These are phyloP conservation scores for Salvelinus namaycush DNA, from an alignment of 2,113 vertebrate species.

Conservation along the genomic window DNA sequence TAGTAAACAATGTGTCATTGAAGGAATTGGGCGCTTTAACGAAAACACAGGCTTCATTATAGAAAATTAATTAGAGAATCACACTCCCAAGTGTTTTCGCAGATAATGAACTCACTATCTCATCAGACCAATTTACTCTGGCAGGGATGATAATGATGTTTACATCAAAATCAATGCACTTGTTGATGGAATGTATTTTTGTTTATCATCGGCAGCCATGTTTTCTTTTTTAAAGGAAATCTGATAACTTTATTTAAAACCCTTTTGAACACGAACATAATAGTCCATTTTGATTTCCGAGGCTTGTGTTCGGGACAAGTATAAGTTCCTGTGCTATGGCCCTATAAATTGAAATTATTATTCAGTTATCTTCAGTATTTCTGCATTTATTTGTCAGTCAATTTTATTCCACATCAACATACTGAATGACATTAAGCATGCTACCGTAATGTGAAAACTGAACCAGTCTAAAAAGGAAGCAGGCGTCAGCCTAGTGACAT, in stretches of 20 bases:
- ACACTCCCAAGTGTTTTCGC: constrained; percentile 74
- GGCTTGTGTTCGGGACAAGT: background rate
- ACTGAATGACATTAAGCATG: too few relatives aligned
- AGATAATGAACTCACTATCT: constrained; percentile 78
- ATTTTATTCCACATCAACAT: too few relatives aligned
- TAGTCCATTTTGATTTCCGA: background rate
- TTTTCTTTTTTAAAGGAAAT: constrained; percentile 20
- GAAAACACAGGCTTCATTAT: constrained; percentile 76
- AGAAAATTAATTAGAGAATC: constrained; percentile 79
- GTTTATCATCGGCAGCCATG: constrained; percentile 32
- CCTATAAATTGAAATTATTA: background rate
- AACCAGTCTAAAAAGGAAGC: constrained; percentile 33
- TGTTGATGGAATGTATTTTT: constrained; percentile 58
- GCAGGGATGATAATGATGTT: constrained; percentile 76
- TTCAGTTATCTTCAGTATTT: background rate
- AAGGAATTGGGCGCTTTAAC: constrained; percentile 70
- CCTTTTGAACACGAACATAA: background rate
- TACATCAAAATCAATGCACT: constrained; percentile 73
- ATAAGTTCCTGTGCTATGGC: too few relatives aligned
- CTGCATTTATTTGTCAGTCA: background rate
- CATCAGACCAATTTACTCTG: constrained; percentile 71
- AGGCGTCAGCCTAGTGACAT: constrained; percentile 34
- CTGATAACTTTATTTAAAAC: background rate
- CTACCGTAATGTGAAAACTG: background rate
- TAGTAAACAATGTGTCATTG: constrained; percentile 70